phyloP scores from a whole-genome alignment of 2,113 vertebrate genomes.

The Rhinopithecus roxellana region DNA sequence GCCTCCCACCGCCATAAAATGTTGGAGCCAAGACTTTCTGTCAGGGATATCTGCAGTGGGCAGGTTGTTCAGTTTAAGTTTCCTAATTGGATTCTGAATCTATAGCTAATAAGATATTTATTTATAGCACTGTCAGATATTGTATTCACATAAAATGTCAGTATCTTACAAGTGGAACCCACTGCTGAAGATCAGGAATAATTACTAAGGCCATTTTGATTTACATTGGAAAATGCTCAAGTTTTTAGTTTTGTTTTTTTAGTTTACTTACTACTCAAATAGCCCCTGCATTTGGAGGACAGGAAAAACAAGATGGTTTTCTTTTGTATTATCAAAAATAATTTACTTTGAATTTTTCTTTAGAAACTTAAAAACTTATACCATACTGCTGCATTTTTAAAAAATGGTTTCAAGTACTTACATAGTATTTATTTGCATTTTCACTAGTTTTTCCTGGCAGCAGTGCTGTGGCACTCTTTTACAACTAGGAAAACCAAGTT shows the following conservation, averaged over 20 bases:
- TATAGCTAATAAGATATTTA: background rate
- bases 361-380: background rate
- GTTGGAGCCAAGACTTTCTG: background rate
- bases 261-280: background rate
- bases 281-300: background rate
- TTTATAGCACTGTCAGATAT: background rate
- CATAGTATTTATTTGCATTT: background rate
- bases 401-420: conserved; percentile 12
- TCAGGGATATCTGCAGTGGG: background rate
- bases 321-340: background rate
- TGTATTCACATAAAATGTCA: background rate
- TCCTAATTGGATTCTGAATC: conserved; percentile 9
- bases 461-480: background rate
- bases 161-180: background rate
- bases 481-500: background rate
- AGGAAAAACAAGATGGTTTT: background rate
- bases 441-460: background rate
- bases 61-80: background rate
- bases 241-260: background rate
- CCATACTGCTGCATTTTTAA: background rate
- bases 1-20: background rate
- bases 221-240: background rate
- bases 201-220: conserved; percentile 17
- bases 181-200: background rate
- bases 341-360: background rate